phyloP scores from a whole-genome alignment of 2,113 vertebrate species.

The Pterocles burchelli region DNA sequence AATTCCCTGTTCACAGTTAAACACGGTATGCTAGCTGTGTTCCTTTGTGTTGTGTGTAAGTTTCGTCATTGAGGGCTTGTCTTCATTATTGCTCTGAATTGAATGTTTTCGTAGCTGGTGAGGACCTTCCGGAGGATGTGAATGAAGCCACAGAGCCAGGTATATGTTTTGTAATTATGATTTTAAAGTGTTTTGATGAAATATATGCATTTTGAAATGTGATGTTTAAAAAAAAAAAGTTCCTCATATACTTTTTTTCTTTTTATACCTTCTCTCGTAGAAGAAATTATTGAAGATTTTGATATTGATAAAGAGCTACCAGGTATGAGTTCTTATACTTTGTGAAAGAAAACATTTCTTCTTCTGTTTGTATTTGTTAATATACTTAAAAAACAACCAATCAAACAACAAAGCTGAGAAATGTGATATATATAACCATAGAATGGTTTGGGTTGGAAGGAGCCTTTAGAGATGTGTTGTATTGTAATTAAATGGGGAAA shows the following conservation, averaged over 20 bases:
- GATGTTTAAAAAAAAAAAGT: not conserved
- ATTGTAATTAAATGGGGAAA: not conserved
- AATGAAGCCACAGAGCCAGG: slow-evolving; percentile 7
- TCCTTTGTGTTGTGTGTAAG: not conserved
- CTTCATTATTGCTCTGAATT: not conserved
- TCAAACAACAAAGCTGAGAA: not conserved
- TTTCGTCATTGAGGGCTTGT: not conserved
- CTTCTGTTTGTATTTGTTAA: not conserved
- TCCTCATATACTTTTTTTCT: not conserved
- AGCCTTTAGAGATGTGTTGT: not conserved
- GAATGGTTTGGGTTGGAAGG: not conserved
- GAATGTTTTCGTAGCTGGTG: not conserved
- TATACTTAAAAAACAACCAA: not conserved
- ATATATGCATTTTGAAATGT: not conserved
- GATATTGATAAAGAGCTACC: not conserved
- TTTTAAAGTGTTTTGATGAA: not conserved
- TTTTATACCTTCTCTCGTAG: not conserved
- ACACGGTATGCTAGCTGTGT: not conserved
- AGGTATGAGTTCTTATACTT: not conserved
- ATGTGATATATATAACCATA: not conserved
- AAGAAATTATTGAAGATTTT: slow-evolving; percentile 12
- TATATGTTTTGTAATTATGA: not conserved
- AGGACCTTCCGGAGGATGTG: not conserved
- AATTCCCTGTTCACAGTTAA: not conserved
- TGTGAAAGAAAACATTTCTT: not conserved